These are phyloP conservation scores for Collichthys lucidus DNA, from an alignment of 2,113 vertebrate genomes.

Conservation along the genomic window DNA sequence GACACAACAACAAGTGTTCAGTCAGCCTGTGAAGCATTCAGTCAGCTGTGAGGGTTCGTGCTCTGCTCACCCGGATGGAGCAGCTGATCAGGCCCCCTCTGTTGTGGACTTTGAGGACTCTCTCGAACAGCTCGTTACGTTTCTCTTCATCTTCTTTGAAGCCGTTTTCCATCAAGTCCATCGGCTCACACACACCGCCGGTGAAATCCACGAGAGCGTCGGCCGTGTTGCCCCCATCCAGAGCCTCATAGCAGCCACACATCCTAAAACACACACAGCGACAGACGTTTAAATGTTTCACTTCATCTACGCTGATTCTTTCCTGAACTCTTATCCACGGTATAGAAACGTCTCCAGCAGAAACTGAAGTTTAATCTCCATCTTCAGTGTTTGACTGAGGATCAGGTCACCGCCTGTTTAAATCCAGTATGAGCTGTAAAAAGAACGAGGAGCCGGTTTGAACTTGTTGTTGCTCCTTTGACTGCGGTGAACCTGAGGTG, in stretches of 20 bases:
- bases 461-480: no score
- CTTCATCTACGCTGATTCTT: background rate
- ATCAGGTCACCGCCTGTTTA: no score
- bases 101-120: constrained; percentile 91
- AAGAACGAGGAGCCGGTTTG: no score
- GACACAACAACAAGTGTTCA: background rate
- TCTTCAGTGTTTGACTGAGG: no score
- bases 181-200: constrained; percentile 91
- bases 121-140: constrained; percentile 89
- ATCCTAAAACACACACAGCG: constrained; percentile 83
- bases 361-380: background rate
- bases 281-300: background rate
- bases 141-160: constrained; percentile 83
- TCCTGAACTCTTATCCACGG: background rate
- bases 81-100: constrained; percentile 96
- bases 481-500: no score
- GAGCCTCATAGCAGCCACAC: constrained; percentile 92
- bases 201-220: constrained; percentile 97
- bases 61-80: constrained; percentile 90
- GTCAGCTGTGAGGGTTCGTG: background rate
- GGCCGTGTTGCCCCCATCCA: constrained; percentile 96
- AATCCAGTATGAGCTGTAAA: no score
- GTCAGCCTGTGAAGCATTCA: background rate
- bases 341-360: background rate
- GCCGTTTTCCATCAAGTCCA: constrained; percentile 87